Percentiles rank a stretch among this genome's conserved stretches.
These are phyloP conservation scores for Cryptosula pallasiana DNA, from an alignment of 2,888 invertebrate species.

Conservation along the genomic window DNA sequence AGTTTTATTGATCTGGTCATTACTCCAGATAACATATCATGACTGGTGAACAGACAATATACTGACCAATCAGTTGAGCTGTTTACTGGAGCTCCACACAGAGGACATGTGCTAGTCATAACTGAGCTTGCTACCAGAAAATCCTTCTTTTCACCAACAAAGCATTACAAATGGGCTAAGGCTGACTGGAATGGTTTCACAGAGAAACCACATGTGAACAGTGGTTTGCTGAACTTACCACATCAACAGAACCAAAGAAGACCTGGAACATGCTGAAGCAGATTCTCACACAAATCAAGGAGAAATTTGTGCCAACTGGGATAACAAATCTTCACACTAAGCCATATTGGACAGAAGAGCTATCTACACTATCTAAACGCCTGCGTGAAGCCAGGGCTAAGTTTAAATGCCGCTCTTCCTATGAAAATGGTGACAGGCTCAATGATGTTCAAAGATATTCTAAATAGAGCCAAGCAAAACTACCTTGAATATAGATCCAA, in stretches of 20 bases:
- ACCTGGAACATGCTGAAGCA: slow-evolving; percentile 1
- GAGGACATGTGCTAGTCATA: slow-evolving; percentile 7
- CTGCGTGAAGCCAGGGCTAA: not conserved
- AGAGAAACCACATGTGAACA: not conserved
- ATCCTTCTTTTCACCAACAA: not conserved
- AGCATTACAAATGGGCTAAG: slow-evolving; percentile 6
- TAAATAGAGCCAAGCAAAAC: not conserved
- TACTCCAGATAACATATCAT: not conserved
- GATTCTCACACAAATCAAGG: not conserved
- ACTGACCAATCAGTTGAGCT: slow-evolving; percentile 15
- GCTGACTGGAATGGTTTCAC: slow-evolving; percentile 4
- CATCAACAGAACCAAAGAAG: slow-evolving; percentile 4
- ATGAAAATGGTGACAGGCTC: slow-evolving; percentile 7
- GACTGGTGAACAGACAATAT: not conserved
- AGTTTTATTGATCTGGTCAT: slow-evolving; percentile 6
- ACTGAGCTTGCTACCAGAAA: not conserved
- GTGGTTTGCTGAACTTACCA: not conserved
- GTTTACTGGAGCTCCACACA: slow-evolving; percentile 8
- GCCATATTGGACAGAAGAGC: not conserved
- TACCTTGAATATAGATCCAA: slow-evolving; percentile 11
- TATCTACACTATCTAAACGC: not conserved
- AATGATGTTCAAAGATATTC: not conserved
- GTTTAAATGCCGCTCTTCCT: slow-evolving; percentile 2
- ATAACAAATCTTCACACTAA: not conserved
- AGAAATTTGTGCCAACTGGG: not conserved